Percentiles rank a stretch among this genome's conserved stretches.
Evolutionary conservation across 2,113 vertebrate genomes (phyloP).

Genomic region (Agelaius phoeniceus): DNA sequence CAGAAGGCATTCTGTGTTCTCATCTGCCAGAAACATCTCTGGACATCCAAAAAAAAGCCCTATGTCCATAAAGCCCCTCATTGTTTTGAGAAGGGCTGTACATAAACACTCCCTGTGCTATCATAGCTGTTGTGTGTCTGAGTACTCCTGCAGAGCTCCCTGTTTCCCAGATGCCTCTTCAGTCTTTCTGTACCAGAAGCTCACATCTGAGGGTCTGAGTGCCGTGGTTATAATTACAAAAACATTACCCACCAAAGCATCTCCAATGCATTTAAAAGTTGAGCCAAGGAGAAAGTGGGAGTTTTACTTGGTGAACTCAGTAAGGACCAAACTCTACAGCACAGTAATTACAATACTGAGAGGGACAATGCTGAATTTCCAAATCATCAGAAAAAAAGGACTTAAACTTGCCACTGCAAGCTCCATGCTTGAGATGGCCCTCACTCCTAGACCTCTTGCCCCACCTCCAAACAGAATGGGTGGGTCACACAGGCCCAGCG

Average conservation of each 20-base stretch:
- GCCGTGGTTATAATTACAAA: neutral
- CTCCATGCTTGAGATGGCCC: neutral
- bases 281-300: neutral
- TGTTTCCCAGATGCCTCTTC: neutral
- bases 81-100: neutral
- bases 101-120: neutral
- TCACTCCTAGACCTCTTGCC: too few species aligned
- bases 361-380: neutral
- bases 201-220: neutral
- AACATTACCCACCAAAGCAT: neutral
- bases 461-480: neutral
- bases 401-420: neutral
- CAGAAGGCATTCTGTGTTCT: neutral
- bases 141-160: neutral
- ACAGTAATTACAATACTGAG: neutral
- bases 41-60: neutral
- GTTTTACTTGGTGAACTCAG: neutral
- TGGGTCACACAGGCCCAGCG: rapidly evolving
- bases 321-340: neutral
- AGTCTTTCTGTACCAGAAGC: neutral
- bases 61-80: neutral
- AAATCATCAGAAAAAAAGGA: neutral
- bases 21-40: neutral
- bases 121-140: neutral
- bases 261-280: neutral